Base-by-base conservation (phyloP, 1,140 invertebrate species). In the Nebria ingens region DNA sequence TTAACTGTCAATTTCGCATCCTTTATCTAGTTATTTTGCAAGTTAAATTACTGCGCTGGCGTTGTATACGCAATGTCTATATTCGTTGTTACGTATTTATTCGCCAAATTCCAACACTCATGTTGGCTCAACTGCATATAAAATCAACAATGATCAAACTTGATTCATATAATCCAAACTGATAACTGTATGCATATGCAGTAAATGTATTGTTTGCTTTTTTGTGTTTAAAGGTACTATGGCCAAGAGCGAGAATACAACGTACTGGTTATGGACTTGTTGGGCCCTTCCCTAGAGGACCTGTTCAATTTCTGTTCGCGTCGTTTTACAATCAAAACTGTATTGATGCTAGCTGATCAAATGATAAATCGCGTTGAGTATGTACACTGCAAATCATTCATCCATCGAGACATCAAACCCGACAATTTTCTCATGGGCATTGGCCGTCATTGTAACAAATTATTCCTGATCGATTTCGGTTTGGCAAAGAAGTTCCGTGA, bases 361-460 rank as follows among this genome's bases (percentile, higher is more conserved):
- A 86, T 88, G 78, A 82, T 87, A 59, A 77, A 80, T 19, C 78
- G 92, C 64, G 88, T 96, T 61, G 89, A 94, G 69, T 93, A 84
- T 71, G 84, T 96, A 56, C 92, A 96, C 68, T 85, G 82, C 64
- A 92, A 92, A 73, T 88, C 89, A 61, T 93, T 93, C 70, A 91
- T 96, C 58, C 93, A 96, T 73, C 82, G 93, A 63, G 86, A 89
- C 64, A 91, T 93, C 65, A 92, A 93, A 64, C 91, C 91, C 20
- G 93, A 97, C 65, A 97, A 97, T 73, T 97, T 97, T 74, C 80
- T 97, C 34, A 96, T 97, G 92, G 91, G 92, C 34, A 89, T 91
- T 65, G 89, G 89, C n/a, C 79, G 86, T 55, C 88, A 92, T 65
- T 91, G 87, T 70, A 90, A 90, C 66, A 91, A 90, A 76, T 70